Evolutionary conservation across 2,888 invertebrate genomes (phyloP).

Genomic region (Agriopis marginaria): DNA sequence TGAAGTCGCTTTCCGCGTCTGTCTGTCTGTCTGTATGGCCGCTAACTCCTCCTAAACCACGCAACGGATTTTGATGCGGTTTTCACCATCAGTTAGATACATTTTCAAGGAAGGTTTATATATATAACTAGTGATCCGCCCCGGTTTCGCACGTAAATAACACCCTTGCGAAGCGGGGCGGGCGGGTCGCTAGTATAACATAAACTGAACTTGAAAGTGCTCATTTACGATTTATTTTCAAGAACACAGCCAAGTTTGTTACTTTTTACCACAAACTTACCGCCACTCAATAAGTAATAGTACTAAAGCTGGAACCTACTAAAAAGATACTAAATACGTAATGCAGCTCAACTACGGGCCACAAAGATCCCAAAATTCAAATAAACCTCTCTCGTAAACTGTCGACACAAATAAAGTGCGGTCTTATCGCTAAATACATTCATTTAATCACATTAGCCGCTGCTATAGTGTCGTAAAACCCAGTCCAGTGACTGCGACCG

Average conservation of each 20-base stretch:
- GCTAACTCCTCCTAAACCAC: no score
- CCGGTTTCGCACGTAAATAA: no score
- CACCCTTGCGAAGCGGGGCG: no score
- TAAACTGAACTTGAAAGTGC: no score
- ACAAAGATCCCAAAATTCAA: constrained; percentile 39
- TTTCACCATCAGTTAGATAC: no score
- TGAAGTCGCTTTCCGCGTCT: no score
- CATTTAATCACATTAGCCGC: constrained; percentile 62
- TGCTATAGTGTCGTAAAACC: constrained; percentile 60
- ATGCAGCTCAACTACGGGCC: constrained; percentile 22
- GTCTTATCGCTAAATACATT: constrained; percentile 63
- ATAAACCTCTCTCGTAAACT: constrained; percentile 51
- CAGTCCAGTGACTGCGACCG: constrained; percentile 45
- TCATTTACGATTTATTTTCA: constrained; percentile 1
- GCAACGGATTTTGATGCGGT: no score
- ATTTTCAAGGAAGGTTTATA: no score
- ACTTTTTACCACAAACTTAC: constrained; percentile 1
- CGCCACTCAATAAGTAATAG: constrained; percentile 25
- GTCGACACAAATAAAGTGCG: constrained; percentile 56
- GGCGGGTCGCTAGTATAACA: no score
- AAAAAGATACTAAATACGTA: constrained; percentile 32
- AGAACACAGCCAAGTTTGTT: not conserved
- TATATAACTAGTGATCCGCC: no score
- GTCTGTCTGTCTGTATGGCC: no score
- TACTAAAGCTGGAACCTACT: constrained; percentile 10